A percentile compares a stretch with the other conserved stretches of the same genome.
Evolutionary conservation across 1,140 invertebrate genomes (phyloP).

Genomic region (Gryllus bimaculatus): DNA sequence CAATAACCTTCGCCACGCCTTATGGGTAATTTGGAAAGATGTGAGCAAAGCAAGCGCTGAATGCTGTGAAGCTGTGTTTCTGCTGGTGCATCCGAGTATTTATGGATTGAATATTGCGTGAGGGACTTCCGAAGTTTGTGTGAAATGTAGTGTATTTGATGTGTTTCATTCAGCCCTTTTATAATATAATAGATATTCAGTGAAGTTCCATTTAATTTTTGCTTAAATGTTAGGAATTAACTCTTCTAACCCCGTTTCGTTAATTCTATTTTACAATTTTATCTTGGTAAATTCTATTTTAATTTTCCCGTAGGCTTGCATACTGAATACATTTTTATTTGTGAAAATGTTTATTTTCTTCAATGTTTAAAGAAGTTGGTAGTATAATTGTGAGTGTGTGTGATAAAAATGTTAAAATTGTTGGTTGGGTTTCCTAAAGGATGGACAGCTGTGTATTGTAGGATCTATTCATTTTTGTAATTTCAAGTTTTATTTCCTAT

Average conservation of each 20-base stretch:
- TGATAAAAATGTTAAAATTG: too few relatives aligned
- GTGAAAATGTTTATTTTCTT: too few relatives aligned
- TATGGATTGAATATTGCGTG: not conserved
- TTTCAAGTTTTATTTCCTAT: too few relatives aligned
- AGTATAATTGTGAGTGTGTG: too few relatives aligned
- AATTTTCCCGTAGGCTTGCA: too few relatives aligned
- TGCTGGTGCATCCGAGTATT: not conserved
- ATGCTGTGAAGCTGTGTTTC: not conserved
- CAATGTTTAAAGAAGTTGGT: too few relatives aligned
- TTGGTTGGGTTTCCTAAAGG: too few relatives aligned
- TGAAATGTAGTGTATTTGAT: conserved; percentile 5
- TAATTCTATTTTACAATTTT: too few relatives aligned
- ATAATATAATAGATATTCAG: not conserved
- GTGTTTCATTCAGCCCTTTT: not conserved
- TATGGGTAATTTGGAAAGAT: not conserved
- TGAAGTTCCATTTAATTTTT: not conserved
- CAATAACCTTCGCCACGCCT: not conserved
- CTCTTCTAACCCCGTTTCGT: not conserved
- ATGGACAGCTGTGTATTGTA: too few relatives aligned
- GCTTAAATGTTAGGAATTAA: not conserved
- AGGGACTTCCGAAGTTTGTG: not conserved
- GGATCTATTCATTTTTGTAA: too few relatives aligned
- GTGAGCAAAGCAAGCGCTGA: not conserved
- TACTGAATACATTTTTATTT: too few relatives aligned
- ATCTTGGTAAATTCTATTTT: too few relatives aligned